Evolutionary conservation across 2,888 invertebrate genomes (phyloP).

Genomic region (Altica lythri): DNA sequence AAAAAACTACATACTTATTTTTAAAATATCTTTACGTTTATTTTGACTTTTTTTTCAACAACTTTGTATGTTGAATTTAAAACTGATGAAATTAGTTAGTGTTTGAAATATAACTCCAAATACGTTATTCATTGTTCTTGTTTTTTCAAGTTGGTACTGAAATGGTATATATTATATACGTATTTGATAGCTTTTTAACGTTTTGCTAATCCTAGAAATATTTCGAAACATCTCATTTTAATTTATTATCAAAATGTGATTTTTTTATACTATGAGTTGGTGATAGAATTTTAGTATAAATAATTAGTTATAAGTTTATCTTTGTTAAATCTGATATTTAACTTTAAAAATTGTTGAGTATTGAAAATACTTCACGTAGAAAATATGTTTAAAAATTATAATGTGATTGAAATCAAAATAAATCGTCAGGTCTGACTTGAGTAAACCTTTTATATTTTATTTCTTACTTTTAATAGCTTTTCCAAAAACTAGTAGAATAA

Average conservation of each 20-base stretch:
- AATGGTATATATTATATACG: not conserved
- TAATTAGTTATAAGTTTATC: conserved; percentile 18
- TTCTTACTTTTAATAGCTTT: too few relatives aligned
- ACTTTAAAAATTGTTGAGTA: conserved; percentile 25
- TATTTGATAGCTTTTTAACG: not conserved
- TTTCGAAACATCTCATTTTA: conserved; percentile 4
- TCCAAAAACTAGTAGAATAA: too few relatives aligned
- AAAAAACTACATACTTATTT: too few relatives aligned
- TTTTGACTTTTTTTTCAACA: too few relatives aligned
- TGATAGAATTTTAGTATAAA: conserved; percentile 28
- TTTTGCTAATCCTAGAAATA: not conserved
- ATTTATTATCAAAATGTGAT: conserved; percentile 27
- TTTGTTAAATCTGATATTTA: conserved; percentile 23
- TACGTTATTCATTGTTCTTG: not conserved
- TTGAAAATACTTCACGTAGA: conserved; percentile 10
- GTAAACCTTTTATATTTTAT: not conserved
- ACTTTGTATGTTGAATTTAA: too few relatives aligned
- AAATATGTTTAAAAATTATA: conserved; percentile 12
- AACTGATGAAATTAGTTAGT: not conserved
- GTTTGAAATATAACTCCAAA: not conserved
- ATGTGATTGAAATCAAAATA: conserved; percentile 15
- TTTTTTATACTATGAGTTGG: conserved; percentile 33
- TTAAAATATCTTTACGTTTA: too few relatives aligned
- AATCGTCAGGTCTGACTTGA: conserved; percentile 7
- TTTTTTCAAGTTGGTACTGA: not conserved